Base-by-base conservation (phyloP, 1,140 invertebrate species). In the Thaumatotibia leucotreta region DNA sequence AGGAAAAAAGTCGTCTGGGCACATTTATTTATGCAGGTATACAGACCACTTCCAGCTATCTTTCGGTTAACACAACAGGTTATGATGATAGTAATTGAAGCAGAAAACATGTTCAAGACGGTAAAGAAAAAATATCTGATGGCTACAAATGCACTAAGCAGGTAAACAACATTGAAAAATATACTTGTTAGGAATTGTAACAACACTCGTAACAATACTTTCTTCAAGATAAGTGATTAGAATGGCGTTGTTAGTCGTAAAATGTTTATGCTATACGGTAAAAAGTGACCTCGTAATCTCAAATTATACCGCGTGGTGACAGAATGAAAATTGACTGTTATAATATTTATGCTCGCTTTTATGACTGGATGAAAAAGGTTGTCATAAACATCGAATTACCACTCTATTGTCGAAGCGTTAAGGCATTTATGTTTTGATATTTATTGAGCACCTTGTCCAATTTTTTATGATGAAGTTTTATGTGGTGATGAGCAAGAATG, bases 1-100 rank as follows among this genome's bases (percentile, higher is more conserved):
- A 78, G 4, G 78, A 80, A 45, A 80, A 76, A 31, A 77, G 74
- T 29, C 61, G 77, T 5, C 35, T 77, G 1, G 72, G 75, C 6
- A 68, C 73, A 0, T 50, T 77, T 1, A 68, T 77, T 11, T 74
- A 77, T 63, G 67, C 75, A 39, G 75, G 77, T 77, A 61, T 52
- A 22, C 27, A 32, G n/a, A n/a, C n/a, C n/a, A n/a, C n/a, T n/a
- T n/a, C n/a, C n/a, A n/a, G 0, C 20, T 6, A 45, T 17, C 2
- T 29, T 4, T 29, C 6, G 27, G 6, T 29, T 29, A 29, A 29
- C 2, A 4, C 6, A 4, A 29, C 27, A 29, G 27, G n/a, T n/a
- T 29, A 29, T 4, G 6, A 29, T 6, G 6, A 29, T 29, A 29
- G 27, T 29, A n/a, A n/a, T n/a, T n/a, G n/a, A n/a, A n/a, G 27